Percentiles rank a stretch among this genome's conserved stretches.
phyloP scores from a whole-genome alignment of 2,797 vertebrate species.

The Halcyon smyrnensis region DNA sequence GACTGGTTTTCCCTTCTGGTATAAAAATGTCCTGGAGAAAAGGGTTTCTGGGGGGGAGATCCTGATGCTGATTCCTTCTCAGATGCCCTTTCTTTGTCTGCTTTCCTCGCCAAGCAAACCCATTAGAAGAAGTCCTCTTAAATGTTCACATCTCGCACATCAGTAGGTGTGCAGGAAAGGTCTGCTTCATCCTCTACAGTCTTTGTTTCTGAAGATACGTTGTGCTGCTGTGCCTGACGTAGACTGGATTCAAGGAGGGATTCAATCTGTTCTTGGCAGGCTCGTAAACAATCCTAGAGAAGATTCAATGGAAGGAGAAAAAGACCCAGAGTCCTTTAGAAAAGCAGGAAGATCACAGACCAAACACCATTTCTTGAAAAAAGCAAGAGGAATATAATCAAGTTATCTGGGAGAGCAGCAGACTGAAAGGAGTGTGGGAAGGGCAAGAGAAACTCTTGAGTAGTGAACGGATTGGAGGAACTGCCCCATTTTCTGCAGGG shows the following conservation, averaged over 20 bases:
- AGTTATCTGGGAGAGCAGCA: background rate
- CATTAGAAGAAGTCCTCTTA: slow-evolving; percentile 79
- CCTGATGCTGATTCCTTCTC: slow-evolving; percentile 72
- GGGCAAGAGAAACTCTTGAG: background rate
- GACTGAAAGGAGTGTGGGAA: background rate
- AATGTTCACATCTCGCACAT: slow-evolving; percentile 96
- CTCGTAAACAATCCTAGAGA: slow-evolving; percentile 93
- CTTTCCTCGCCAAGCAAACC: slow-evolving; percentile 65
- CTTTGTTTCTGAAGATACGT: slow-evolving; percentile 87
- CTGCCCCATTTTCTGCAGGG: background rate
- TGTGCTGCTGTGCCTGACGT: slow-evolving; percentile 92
- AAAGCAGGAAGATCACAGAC: background rate
- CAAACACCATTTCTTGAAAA: background rate
- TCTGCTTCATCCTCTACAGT: slow-evolving; percentile 89
- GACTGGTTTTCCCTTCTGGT: slow-evolving; percentile 77
- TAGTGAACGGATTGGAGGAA: fast-evolving
- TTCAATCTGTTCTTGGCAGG: slow-evolving; percentile 98
- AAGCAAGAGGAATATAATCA: background rate
- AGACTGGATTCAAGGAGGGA: slow-evolving; percentile 95
- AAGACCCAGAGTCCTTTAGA: slow-evolving; percentile 60
- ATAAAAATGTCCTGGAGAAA: slow-evolving; percentile 77
- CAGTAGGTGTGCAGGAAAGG: slow-evolving; percentile 95
- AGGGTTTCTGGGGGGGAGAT: slow-evolving; percentile 68
- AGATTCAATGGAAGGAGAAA: slow-evolving; percentile 10
- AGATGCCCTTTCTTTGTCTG: slow-evolving; percentile 76